Conservation (phyloP, 2,113 vertebrate genomes). For the Gnathochromis pfefferi region DNA sequence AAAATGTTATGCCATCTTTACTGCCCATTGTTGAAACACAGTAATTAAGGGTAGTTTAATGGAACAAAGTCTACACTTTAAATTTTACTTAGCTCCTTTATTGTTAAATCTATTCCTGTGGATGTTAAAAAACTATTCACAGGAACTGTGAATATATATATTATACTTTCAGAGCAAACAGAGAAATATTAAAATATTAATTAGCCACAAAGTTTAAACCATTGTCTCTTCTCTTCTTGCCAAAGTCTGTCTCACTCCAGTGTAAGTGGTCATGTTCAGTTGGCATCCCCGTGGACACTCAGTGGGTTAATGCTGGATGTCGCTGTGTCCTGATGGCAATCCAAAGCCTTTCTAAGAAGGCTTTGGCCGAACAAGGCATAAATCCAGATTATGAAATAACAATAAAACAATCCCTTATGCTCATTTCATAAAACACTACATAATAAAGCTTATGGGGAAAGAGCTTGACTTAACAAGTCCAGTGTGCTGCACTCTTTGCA, state of each 20-base stretch:
- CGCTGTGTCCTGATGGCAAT: background rate
- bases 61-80: background rate
- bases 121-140: background rate
- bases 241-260: background rate
- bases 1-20: background rate
- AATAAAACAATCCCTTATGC: conserved; percentile 68
- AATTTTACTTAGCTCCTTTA: background rate
- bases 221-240: background rate
- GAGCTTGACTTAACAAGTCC: conserved; percentile 13
- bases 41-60: background rate
- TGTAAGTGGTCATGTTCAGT: background rate
- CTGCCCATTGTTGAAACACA: background rate
- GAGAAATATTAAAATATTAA: background rate
- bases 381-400: conserved; percentile 72
- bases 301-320: conserved; percentile 39
- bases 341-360: conserved; percentile 56
- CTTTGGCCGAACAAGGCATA: conserved; percentile 66
- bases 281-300: background rate
- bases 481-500: background rate
- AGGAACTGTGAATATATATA: background rate
- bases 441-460: conserved; percentile 38
- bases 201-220: background rate
- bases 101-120: background rate
- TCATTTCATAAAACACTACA: conserved; percentile 62
- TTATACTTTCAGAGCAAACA: background rate